phyloP scores from a whole-genome alignment of 2,888 invertebrate species.

The Latrodectus elegans region DNA sequence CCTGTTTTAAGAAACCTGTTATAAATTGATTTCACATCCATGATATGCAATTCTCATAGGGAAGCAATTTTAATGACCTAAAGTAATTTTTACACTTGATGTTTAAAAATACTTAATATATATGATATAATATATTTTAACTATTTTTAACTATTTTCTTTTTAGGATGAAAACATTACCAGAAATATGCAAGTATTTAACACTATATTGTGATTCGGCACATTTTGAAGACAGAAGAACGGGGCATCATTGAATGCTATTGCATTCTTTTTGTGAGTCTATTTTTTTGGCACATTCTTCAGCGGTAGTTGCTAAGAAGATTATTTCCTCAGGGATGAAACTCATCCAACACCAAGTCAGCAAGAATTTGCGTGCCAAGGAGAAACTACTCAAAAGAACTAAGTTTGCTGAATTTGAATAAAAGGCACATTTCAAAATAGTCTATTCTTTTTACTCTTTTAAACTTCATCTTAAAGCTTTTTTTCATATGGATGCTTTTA shows the following conservation, averaged over 20 bases:
- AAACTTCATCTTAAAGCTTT: neutral
- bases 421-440: neutral
- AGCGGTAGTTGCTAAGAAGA: slow-evolving; percentile 55
- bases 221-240: slow-evolving; percentile 34
- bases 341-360: slow-evolving; percentile 6
- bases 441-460: neutral
- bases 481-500: neutral
- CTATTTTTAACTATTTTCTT: slow-evolving; percentile 8
- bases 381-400: neutral
- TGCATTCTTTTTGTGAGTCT: slow-evolving; percentile 44
- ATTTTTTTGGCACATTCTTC: slow-evolving; percentile 36
- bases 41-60: too few species aligned
- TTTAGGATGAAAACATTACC: slow-evolving; percentile 67
- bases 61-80: too few species aligned
- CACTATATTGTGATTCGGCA: slow-evolving; percentile 59
- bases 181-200: slow-evolving; percentile 65
- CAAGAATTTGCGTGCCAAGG: neutral
- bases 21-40: too few species aligned
- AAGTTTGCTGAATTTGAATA: neutral
- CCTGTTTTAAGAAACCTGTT: too few species aligned
- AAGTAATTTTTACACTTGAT: too few species aligned
- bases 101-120: too few species aligned
- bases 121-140: neutral
- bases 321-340: slow-evolving; percentile 56
- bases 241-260: slow-evolving; percentile 38